A percentile compares a stretch with the other conserved stretches of the same genome.
phyloP scores from a whole-genome alignment of 2,113 vertebrate genomes.

The Elephas maximus region DNA sequence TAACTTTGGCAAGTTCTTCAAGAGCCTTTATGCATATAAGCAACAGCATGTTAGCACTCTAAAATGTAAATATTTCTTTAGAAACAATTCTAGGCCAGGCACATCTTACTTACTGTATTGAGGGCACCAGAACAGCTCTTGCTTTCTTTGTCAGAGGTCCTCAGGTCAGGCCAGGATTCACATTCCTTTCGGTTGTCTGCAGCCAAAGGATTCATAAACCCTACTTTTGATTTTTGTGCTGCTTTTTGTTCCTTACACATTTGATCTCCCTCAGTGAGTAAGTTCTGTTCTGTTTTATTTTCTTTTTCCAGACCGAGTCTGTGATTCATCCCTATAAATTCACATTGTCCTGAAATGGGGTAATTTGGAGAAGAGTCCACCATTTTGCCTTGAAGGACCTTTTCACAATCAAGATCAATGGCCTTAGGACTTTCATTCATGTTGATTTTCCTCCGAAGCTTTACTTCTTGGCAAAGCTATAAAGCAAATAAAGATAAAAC shows the following conservation, averaged over 20 bases:
- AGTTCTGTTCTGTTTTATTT: constrained; percentile 70
- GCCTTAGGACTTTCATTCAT: constrained; percentile 84
- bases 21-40: constrained; percentile 93
- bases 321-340: constrained; percentile 83
- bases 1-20: constrained; percentile 97
- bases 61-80: constrained; percentile 51
- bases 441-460: constrained; percentile 90
- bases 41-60: constrained; percentile 72
- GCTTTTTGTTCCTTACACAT: constrained; percentile 72
- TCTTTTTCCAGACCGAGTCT: constrained; percentile 84
- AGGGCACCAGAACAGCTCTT: constrained; percentile 92
- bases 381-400: constrained; percentile 82
- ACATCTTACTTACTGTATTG: constrained; percentile 92
- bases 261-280: constrained; percentile 71
- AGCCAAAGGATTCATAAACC: constrained; percentile 70
- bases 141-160: constrained; percentile 86
- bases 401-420: constrained; percentile 72
- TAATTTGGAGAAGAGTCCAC: constrained; percentile 87
- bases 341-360: constrained; percentile 85
- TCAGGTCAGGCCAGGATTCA: constrained; percentile 75
- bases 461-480: constrained; percentile 97
- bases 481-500: constrained; percentile 73
- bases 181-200: constrained; percentile 67
- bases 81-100: constrained; percentile 20
- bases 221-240: constrained; percentile 70